A percentile compares a stretch with the other conserved stretches of the same genome.
phyloP scores from a whole-genome alignment of 2,797 vertebrate genomes.

The Rhinatrema bivittatum region DNA sequence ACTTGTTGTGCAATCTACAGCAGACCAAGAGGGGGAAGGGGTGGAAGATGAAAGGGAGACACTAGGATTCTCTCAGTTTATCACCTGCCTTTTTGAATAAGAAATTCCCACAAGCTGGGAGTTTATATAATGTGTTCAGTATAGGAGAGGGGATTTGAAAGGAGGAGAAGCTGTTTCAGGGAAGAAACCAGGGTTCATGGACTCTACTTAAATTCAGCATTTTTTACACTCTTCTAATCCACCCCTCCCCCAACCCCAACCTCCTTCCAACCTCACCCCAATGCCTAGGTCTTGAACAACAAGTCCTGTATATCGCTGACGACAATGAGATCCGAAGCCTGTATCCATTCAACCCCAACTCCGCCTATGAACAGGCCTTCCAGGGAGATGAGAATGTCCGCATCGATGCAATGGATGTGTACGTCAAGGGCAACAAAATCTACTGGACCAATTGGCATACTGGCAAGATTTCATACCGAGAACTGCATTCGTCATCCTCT shows the following conservation, averaged over 20 bases:
- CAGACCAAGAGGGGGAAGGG: no score
- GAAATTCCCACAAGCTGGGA: no score
- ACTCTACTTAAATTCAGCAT: no score
- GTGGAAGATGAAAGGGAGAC: no score
- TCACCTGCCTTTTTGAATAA: no score
- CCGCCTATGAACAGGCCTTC: constrained; percentile 86
- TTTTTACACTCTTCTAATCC: no score
- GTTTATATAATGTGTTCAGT: no score
- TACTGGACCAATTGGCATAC: constrained; percentile 99
- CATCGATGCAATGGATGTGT: constrained; percentile 91
- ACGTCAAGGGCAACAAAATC: constrained; percentile 84
- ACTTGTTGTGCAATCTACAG: no score
- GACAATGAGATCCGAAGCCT: constrained; percentile 95
- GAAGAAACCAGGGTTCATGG: no score
- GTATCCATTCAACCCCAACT: constrained; percentile 80
- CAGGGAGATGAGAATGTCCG: constrained; percentile 86
- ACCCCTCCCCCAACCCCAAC: fast-evolving
- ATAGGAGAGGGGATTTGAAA: no score
- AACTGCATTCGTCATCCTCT: constrained; percentile 66
- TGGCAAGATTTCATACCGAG: constrained; percentile 79
- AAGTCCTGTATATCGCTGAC: constrained; percentile 86
- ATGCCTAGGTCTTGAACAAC: constrained; percentile 7
- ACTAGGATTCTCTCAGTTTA: no score
- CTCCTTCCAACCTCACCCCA: background rate
- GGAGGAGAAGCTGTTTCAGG: no score